Conservation (phyloP, 1,140 invertebrate genomes). For the Lamellibrachia luymesi region DNA sequence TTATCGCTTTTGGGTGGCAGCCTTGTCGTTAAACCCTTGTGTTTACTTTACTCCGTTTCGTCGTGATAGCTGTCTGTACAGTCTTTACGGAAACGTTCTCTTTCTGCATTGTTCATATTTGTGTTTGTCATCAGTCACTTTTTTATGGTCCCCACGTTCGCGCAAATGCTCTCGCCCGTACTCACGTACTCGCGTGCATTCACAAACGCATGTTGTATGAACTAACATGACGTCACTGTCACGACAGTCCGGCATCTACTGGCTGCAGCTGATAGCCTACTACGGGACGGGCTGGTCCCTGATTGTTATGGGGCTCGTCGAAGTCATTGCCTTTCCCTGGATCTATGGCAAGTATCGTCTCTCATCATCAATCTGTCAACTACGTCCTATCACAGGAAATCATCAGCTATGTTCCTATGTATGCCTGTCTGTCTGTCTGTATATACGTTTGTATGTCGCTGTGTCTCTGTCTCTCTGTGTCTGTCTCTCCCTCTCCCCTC, state of each 20-base stretch:
- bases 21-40: no score
- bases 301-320: constrained; percentile 23
- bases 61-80: background rate
- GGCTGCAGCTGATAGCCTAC: constrained; percentile 23
- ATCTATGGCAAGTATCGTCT: constrained; percentile 24
- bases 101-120: background rate
- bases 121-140: background rate
- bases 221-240: background rate
- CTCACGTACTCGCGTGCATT: background rate
- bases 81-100: background rate
- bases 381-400: background rate
- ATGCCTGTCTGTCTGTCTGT: background rate
- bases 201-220: background rate
- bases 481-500: constrained; percentile 8
- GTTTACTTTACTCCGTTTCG: background rate
- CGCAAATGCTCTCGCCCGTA: background rate
- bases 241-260: constrained; percentile 10
- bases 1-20: no score
- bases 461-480: background rate
- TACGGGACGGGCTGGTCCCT: constrained; percentile 26
- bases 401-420: background rate
- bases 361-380: background rate
- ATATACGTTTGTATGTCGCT: background rate
- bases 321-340: constrained; percentile 28
- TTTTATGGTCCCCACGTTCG: background rate